Evolutionary conservation across 37 sponge, comb jelly and placozoan genomes (phyloP).

Genomic region (Aplysina aerophoba): DNA sequence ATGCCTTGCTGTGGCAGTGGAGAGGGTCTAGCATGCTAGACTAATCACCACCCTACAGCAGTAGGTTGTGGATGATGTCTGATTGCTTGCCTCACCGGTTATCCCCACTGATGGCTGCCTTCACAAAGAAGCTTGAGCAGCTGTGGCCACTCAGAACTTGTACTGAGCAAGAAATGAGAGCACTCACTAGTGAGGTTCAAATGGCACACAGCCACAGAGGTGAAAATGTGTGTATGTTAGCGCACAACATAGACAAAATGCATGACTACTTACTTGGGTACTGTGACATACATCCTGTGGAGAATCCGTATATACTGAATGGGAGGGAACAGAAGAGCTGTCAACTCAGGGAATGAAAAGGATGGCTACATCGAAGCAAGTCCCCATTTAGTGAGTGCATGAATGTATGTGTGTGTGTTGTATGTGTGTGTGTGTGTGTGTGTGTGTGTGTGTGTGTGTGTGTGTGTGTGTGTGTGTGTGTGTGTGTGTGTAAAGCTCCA

Average conservation of each 20-base stretch:
- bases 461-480: constrained; percentile 19
- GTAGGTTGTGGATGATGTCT: neutral
- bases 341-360: neutral
- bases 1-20: too few species aligned
- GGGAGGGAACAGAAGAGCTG: too few species aligned
- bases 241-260: neutral
- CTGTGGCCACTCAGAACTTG: constrained; percentile 56
- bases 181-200: neutral
- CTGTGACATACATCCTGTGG: too few species aligned
- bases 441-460: constrained; percentile 37
- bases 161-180: neutral
- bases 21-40: too few species aligned
- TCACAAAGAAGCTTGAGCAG: constrained; percentile 65
- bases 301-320: too few species aligned
- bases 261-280: too few species aligned
- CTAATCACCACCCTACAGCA: too few species aligned
- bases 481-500: neutral
- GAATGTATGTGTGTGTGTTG: neutral
- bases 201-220: neutral
- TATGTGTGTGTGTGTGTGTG: constrained; percentile 4
- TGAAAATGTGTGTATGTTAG: neutral
- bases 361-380: neutral
- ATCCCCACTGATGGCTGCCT: constrained; percentile 62
- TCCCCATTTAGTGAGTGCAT: neutral
- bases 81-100: constrained; percentile 38